Percentiles rank a stretch among this genome's conserved stretches.
phyloP scores from a whole-genome alignment of 2,888 invertebrate species.

The Catocala fraxini region DNA sequence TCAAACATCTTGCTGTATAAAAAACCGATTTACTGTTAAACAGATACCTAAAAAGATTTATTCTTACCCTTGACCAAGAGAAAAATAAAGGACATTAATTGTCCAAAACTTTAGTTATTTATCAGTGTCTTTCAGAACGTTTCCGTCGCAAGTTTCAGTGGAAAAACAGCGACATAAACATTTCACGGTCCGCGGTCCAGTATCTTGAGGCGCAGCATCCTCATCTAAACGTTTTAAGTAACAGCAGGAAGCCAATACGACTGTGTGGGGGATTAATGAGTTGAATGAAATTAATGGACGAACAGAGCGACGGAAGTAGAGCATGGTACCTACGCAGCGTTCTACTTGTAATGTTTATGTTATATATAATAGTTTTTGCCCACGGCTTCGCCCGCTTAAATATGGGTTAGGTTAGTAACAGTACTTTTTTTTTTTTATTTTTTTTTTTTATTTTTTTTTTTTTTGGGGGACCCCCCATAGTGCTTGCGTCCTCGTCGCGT shows the following conservation, averaged over 20 bases:
- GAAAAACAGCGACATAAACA: slow-evolving; percentile 45
- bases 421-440: no score
- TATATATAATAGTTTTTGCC: neutral
- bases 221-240: slow-evolving; percentile 24
- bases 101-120: slow-evolving; percentile 21
- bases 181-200: slow-evolving; percentile 22
- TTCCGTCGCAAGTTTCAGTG: slow-evolving; percentile 4
- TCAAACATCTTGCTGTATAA: neutral
- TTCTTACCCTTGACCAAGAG: neutral
- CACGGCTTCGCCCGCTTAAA: no score
- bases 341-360: slow-evolving; percentile 9
- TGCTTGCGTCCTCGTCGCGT: no score
- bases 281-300: slow-evolving; percentile 48
- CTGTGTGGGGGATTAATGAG: slow-evolving; percentile 40
- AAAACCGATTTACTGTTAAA: no score
- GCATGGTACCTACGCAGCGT: slow-evolving; percentile 7
- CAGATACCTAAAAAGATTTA: neutral
- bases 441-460: no score
- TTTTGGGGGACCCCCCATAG: no score
- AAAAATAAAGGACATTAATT: slow-evolving; percentile 26
- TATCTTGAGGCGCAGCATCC: neutral
- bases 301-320: slow-evolving; percentile 11
- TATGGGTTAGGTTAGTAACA: no score
- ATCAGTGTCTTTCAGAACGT: neutral
- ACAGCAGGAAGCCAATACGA: slow-evolving; percentile 40